These are phyloP conservation scores for Synergus laeviventris DNA, from an alignment of 2,888 invertebrate species.

Conservation along the genomic window DNA sequence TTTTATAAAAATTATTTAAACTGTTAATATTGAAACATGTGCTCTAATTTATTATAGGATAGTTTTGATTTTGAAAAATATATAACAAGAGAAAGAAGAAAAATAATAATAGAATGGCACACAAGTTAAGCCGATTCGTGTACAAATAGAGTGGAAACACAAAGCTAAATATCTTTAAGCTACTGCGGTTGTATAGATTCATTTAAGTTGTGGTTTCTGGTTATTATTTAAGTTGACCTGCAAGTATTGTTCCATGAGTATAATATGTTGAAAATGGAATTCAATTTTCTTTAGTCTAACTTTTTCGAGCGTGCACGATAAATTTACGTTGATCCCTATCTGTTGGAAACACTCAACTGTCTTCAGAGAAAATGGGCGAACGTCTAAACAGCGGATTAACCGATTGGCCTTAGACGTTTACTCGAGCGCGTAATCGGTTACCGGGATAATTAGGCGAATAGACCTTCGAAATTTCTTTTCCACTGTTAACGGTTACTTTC, in stretches of 20 bases:
- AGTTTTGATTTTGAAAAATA: neutral
- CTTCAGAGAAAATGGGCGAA: slow-evolving; percentile 37
- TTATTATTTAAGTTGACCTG: slow-evolving; percentile 39
- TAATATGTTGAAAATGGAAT: slow-evolving; percentile 35
- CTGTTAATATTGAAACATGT: too few species aligned
- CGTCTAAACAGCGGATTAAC: slow-evolving; percentile 39
- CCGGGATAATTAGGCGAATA: slow-evolving; percentile 33
- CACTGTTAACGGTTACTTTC: slow-evolving; percentile 37
- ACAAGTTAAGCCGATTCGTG: neutral
- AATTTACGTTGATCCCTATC: slow-evolving; percentile 39
- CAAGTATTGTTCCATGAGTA: slow-evolving; percentile 17
- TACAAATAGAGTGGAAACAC: neutral
- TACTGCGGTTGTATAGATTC: slow-evolving; percentile 3
- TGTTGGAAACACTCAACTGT: slow-evolving; percentile 38
- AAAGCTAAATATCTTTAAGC: slow-evolving; percentile 20
- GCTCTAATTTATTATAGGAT: too few species aligned
- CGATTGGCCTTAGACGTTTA: slow-evolving; percentile 39
- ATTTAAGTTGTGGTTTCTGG: slow-evolving; percentile 29
- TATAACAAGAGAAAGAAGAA: neutral
- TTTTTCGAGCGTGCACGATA: slow-evolving; percentile 29
- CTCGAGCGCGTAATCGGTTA: slow-evolving; percentile 40
- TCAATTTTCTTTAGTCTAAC: slow-evolving; percentile 16
- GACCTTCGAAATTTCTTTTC: slow-evolving; percentile 34
- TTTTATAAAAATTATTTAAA: too few species aligned
- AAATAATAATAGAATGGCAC: neutral